A percentile compares a stretch with the other conserved stretches of the same genome.
These are phyloP conservation scores for Corythoichthys intestinalis DNA, from an alignment of 2,113 vertebrate species.

Conservation along the genomic window DNA sequence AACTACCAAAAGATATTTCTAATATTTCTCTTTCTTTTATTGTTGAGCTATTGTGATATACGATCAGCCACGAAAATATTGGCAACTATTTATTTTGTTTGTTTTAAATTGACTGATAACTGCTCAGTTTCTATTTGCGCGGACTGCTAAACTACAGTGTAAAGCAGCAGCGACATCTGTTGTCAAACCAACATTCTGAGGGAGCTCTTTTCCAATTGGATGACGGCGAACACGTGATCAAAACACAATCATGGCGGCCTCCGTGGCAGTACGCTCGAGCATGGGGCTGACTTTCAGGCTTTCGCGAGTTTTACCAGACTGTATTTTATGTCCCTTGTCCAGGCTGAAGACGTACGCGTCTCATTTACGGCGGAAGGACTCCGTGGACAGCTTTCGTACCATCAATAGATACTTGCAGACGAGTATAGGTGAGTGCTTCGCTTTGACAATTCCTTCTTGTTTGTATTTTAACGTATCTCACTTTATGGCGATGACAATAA, in stretches of 20 bases:
- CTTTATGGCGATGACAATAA: background rate
- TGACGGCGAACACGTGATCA: constrained; percentile 52
- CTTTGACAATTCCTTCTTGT: constrained; percentile 1
- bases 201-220: constrained; percentile 44
- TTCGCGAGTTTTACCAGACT: constrained; percentile 53
- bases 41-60: too few relatives aligned
- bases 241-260: constrained; percentile 73
- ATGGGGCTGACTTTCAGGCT: constrained; percentile 68
- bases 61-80: too few relatives aligned
- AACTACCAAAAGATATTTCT: too few relatives aligned
- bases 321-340: constrained; percentile 53
- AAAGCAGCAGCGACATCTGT: constrained; percentile 35
- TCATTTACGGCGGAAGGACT: constrained; percentile 8
- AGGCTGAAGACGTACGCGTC: constrained; percentile 27
- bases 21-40: too few relatives aligned
- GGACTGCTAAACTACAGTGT: background rate
- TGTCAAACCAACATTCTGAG: background rate
- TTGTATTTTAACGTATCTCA: constrained; percentile 31
- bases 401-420: constrained; percentile 66
- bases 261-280: constrained; percentile 60
- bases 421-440: constrained; percentile 57
- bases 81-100: too few relatives aligned
- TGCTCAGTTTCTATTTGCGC: too few relatives aligned
- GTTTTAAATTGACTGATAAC: too few relatives aligned
- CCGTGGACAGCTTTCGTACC: constrained; percentile 41